Percentiles rank a stretch among this genome's conserved stretches.
Evolutionary conservation across 2,113 vertebrate genomes (phyloP).

Genomic region (Crotalus horridus): DNA sequence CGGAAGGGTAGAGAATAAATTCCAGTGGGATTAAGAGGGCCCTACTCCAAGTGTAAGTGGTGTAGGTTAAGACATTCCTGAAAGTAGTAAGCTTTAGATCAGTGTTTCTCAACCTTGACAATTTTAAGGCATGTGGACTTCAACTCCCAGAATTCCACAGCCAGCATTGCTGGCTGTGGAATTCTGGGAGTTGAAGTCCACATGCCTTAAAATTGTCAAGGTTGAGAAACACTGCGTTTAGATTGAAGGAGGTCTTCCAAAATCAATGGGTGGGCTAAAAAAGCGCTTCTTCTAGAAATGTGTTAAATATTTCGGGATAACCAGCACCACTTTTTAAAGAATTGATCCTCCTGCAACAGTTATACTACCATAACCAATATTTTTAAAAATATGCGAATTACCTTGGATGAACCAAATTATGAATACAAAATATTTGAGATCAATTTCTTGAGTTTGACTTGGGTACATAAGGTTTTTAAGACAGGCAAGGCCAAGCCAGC

Average conservation of each 20-base stretch:
- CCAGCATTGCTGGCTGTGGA: too few relatives aligned
- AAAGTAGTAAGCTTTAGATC: neutral
- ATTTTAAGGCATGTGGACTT: too few relatives aligned
- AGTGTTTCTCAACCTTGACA: too few relatives aligned
- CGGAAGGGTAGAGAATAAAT: neutral
- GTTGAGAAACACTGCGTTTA: too few relatives aligned
- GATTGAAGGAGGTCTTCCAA: neutral
- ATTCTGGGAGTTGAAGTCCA: too few relatives aligned
- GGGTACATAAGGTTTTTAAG: neutral
- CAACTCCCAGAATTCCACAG: too few relatives aligned
- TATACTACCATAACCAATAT: neutral
- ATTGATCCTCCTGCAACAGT: neutral
- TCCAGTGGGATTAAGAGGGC: neutral
- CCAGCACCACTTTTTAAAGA: neutral
- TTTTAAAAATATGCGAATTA: neutral
- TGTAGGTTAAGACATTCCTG: too few relatives aligned
- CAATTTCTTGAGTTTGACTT: neutral
- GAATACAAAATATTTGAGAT: neutral
- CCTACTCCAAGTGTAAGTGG: neutral
- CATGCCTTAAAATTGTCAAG: too few relatives aligned
- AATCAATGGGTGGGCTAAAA: neutral
- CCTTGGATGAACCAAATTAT: neutral
- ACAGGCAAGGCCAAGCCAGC: neutral
- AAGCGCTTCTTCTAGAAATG: neutral
- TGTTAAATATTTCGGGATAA: neutral